Conservation (phyloP, 2,888 invertebrate genomes). For the Drosophila robusta region DNA sequence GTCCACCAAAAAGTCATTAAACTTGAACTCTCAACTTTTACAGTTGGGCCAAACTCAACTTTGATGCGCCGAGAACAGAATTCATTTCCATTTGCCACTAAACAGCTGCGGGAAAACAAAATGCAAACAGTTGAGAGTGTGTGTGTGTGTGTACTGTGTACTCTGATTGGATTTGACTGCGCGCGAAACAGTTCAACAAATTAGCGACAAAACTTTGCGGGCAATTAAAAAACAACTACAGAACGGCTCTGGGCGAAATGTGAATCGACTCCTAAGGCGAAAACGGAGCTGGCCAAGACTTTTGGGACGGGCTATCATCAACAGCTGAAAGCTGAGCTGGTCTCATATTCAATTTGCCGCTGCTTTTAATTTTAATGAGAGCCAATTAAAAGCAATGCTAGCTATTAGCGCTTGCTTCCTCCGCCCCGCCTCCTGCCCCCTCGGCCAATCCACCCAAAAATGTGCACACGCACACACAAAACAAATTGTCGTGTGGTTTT, state of each 20-base stretch:
- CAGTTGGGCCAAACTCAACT: slow-evolving; percentile 38
- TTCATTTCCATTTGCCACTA: slow-evolving; percentile 62
- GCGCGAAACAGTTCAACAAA: slow-evolving; percentile 71
- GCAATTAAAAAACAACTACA: slow-evolving; percentile 63
- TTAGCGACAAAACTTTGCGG: slow-evolving; percentile 70
- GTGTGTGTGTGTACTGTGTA: background rate
- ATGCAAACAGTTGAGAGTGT: background rate
- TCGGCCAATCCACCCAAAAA: slow-evolving; percentile 4
- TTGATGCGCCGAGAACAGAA: slow-evolving; percentile 51
- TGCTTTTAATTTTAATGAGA: slow-evolving; percentile 80
- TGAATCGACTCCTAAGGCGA: slow-evolving; percentile 20
- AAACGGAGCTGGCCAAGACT: slow-evolving; percentile 26
- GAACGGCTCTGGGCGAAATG: slow-evolving; percentile 26
- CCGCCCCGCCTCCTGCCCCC: background rate
- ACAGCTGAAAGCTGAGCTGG: slow-evolving; percentile 23
- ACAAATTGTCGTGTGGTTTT: slow-evolving; percentile 64
- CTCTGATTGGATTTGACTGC: slow-evolving; percentile 15
- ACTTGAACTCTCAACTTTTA: slow-evolving; percentile 47
- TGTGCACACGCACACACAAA: slow-evolving; percentile 65
- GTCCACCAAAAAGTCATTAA: slow-evolving; percentile 52
- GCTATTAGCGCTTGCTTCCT: slow-evolving; percentile 43
- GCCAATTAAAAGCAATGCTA: slow-evolving; percentile 74
- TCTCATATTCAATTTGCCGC: slow-evolving; percentile 75
- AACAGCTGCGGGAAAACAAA: slow-evolving; percentile 39
- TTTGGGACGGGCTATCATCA: slow-evolving; percentile 1